phyloP scores from a whole-genome alignment of 2,113 vertebrate genomes.

The Oophaga pumilio region DNA sequence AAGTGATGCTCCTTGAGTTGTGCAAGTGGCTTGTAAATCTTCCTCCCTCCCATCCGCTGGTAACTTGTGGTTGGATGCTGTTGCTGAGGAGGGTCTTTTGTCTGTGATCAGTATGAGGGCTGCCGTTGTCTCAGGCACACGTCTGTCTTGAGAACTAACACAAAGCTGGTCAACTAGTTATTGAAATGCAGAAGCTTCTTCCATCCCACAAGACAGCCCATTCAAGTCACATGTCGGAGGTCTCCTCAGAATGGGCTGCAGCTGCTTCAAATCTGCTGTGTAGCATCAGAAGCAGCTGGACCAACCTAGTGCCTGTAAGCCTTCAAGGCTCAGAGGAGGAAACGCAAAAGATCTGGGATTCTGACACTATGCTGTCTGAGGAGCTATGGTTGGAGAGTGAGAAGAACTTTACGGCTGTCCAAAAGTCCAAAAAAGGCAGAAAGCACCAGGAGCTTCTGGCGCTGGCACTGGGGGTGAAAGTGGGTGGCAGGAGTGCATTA shows the following conservation, averaged over 20 bases:
- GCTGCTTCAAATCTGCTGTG: conserved; percentile 79
- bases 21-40: conserved; percentile 65
- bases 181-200: conserved; percentile 81
- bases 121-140: conserved; percentile 87
- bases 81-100: conserved; percentile 54
- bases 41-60: conserved; percentile 32
- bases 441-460: conserved; percentile 91
- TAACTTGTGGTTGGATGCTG: conserved; percentile 63
- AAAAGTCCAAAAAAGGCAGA: conserved; percentile 80
- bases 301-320: conserved; percentile 69
- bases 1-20: conserved; percentile 71
- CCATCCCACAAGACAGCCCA: conserved; percentile 74
- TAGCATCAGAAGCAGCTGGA: conserved; percentile 75
- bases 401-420: conserved; percentile 74
- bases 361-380: conserved; percentile 69
- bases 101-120: conserved; percentile 73
- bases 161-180: conserved; percentile 73
- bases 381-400: conserved; percentile 78
- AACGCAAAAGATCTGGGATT: conserved; percentile 76
- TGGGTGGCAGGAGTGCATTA: conserved; percentile 82
- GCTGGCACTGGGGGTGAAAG: conserved; percentile 86
- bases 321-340: conserved; percentile 69
- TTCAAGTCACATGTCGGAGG: conserved; percentile 82
- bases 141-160: conserved; percentile 77
- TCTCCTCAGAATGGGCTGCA: conserved; percentile 80